Evolutionary conservation across 2,888 invertebrate genomes (phyloP).

Genomic region (Erpobdella octoculata): DNA sequence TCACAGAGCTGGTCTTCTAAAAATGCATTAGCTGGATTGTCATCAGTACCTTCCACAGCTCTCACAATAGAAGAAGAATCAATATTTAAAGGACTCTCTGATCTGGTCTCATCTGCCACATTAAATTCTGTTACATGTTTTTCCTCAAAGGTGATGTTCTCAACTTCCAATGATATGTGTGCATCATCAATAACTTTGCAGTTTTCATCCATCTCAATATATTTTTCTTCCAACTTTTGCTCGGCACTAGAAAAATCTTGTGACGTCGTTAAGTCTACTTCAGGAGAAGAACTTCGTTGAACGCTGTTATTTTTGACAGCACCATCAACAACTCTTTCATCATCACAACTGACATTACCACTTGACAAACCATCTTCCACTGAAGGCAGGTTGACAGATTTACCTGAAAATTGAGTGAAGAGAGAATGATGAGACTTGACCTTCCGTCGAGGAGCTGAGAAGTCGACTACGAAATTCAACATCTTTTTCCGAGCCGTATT

Average conservation of each 20-base stretch:
- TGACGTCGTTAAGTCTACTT: neutral
- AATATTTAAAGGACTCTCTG: no score
- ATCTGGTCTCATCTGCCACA: no score
- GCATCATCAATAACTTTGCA: no score
- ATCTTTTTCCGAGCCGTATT: no score
- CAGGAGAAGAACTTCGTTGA: constrained; percentile 42
- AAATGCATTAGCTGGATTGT: no score
- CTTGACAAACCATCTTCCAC: constrained; percentile 88
- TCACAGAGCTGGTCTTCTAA: no score
- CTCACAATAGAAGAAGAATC: no score
- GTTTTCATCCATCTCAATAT: no score
- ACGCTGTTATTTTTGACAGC: constrained; percentile 56
- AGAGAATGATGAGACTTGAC: neutral
- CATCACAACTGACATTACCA: constrained; percentile 83
- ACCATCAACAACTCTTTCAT: constrained; percentile 49
- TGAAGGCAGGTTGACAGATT: constrained; percentile 62
- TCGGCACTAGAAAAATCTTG: neutral
- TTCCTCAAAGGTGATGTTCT: no score
- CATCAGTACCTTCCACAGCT: no score
- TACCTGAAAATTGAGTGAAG: neutral
- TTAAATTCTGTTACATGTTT: no score
- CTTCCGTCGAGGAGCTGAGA: neutral
- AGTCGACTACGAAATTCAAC: neutral
- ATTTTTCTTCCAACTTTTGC: neutral
- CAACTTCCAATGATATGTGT: no score